Percentiles rank a stretch among this genome's conserved stretches.
phyloP scores from a whole-genome alignment of 2,888 invertebrate genomes.

The Macrosoma leucophasiata region DNA sequence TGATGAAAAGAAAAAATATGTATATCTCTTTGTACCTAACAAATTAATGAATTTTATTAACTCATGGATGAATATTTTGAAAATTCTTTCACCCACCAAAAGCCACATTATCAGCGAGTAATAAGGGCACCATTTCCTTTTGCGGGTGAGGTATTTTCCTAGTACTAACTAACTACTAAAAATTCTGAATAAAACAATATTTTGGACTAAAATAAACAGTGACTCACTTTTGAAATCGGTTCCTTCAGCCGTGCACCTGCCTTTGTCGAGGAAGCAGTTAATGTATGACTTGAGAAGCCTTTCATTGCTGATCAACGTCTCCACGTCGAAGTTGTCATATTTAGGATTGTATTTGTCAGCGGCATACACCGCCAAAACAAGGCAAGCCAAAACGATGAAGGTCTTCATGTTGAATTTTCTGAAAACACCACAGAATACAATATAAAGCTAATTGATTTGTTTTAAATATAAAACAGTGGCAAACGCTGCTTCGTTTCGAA shows the following conservation, averaged over 20 bases:
- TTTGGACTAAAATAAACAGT: not conserved
- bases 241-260: conserved; percentile 83
- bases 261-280: conserved; percentile 81
- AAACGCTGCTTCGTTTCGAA: conserved; percentile 29
- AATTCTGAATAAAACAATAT: not conserved
- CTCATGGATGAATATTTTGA: too few relatives aligned
- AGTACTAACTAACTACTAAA: too few relatives aligned
- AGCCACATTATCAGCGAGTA: too few relatives aligned
- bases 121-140: too few relatives aligned
- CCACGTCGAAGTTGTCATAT: conserved; percentile 84
- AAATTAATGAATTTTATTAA: too few relatives aligned
- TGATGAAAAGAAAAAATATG: too few relatives aligned
- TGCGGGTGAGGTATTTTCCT: too few relatives aligned
- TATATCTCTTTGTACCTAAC: too few relatives aligned
- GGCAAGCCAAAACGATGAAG: conserved; percentile 45
- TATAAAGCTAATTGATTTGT: conserved; percentile 17
- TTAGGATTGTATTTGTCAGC: conserved; percentile 78
- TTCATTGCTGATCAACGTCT: conserved; percentile 80
- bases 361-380: conserved; percentile 46
- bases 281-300: conserved; percentile 82
- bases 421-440: conserved; percentile 19
- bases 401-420: conserved; percentile 47
- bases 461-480: conserved; percentile 14
- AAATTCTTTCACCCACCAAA: too few relatives aligned
- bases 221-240: conserved; percentile 82